Conservation (phyloP, 1,140 invertebrate species). For the Lordiphosa stackelbergi region DNA sequence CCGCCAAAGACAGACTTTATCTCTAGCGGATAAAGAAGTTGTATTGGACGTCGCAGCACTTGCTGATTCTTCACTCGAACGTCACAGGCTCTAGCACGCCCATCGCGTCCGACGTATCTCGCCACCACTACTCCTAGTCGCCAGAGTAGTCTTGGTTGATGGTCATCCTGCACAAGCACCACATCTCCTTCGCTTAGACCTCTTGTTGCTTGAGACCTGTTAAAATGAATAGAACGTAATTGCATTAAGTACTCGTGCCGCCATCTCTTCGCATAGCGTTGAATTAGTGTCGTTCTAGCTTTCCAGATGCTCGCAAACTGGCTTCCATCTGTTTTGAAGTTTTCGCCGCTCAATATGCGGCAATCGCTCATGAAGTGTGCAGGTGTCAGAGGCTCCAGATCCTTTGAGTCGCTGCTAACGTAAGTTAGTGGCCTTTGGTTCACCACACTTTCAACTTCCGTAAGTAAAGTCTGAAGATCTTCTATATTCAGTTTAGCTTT, state of each 20-base stretch:
- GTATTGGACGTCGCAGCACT: background rate
- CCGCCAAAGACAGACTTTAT: background rate
- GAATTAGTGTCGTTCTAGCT: background rate
- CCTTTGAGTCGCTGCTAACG: background rate
- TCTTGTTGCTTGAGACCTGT: slow-evolving; percentile 1
- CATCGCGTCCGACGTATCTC: background rate
- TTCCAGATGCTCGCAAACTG: background rate
- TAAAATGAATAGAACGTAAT: slow-evolving; percentile 9
- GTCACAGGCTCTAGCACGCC: background rate
- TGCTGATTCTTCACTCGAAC: background rate
- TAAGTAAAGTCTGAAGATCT: too few species aligned
- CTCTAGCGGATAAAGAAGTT: background rate
- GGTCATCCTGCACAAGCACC: background rate
- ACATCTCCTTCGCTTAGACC: slow-evolving; percentile 1
- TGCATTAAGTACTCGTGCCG: slow-evolving; percentile 3
- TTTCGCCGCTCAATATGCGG: too few species aligned
- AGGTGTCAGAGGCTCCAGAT: background rate
- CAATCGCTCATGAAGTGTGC: too few species aligned
- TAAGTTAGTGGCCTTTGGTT: slow-evolving; percentile 3
- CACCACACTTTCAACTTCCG: slow-evolving; percentile 1
- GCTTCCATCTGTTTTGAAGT: slow-evolving; percentile 1
- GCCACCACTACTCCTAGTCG: background rate
- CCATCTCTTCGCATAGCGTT: slow-evolving; percentile 1
- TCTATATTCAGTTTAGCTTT: too few species aligned
- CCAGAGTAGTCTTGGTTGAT: background rate